These are phyloP conservation scores for Drosophila kambysellisi DNA, from an alignment of 2,888 invertebrate species.

Conservation along the genomic window DNA sequence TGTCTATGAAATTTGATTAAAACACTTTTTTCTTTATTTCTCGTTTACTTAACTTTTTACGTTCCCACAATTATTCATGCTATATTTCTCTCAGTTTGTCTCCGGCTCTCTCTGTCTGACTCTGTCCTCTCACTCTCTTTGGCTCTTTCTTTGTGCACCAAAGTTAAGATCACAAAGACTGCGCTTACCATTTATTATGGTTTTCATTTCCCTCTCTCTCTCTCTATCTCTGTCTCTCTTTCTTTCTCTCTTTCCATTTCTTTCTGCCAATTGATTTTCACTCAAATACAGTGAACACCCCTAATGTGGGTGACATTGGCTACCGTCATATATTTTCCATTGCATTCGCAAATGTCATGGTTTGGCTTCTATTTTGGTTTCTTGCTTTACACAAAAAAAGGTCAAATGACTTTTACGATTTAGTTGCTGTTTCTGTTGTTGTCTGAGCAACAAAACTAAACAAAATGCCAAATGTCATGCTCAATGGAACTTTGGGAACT, in stretches of 20 bases:
- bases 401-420: constrained; percentile 60
- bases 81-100: background rate
- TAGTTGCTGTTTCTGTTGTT: constrained; percentile 37
- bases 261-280: background rate
- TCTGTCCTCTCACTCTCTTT: background rate
- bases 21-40: constrained; percentile 9
- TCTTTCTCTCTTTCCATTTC: background rate
- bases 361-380: constrained; percentile 40
- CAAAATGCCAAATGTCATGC: constrained; percentile 69
- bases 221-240: background rate
- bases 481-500: constrained; percentile 49
- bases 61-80: constrained; percentile 28
- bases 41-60: too few relatives aligned
- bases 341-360: constrained; percentile 58
- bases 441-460: constrained; percentile 58
- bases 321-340: constrained; percentile 39
- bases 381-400: constrained; percentile 44
- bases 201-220: background rate
- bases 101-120: background rate
- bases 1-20: constrained; percentile 24
- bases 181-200: background rate
- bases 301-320: constrained; percentile 42
- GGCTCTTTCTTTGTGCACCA: background rate
- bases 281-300: constrained; percentile 28
- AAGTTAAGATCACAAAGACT: background rate